Evolutionary conservation across 2,113 vertebrate species (phyloP).

Genomic region (Serilophus lunatus): DNA sequence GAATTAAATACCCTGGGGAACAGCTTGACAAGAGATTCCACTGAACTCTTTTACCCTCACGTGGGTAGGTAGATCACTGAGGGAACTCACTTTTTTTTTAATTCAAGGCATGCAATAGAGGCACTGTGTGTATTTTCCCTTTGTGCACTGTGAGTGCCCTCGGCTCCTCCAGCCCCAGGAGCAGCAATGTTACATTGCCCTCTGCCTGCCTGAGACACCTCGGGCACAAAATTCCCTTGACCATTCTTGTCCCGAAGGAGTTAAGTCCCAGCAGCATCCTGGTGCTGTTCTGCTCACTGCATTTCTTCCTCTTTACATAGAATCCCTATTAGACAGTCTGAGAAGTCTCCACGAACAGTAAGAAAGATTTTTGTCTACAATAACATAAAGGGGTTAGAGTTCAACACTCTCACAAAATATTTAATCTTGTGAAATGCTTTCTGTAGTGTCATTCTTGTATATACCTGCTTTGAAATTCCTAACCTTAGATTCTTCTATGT

Average conservation of each 20-base stretch:
- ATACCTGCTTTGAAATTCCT: slow-evolving; percentile 62
- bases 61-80: neutral
- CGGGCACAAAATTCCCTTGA: neutral
- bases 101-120: neutral
- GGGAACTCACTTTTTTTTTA: neutral
- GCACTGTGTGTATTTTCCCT: neutral
- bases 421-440: slow-evolving; percentile 59
- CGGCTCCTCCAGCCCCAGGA: no score
- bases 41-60: slow-evolving; percentile 17
- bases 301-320: slow-evolving; percentile 21
- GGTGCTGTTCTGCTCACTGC: neutral
- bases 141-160: no score
- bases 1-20: slow-evolving; percentile 45
- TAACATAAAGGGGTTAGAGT: slow-evolving; percentile 45
- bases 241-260: slow-evolving; percentile 25
- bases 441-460: slow-evolving; percentile 48
- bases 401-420: slow-evolving; percentile 46
- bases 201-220: neutral
- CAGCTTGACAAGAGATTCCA: slow-evolving; percentile 1
- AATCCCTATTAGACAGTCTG: slow-evolving; percentile 2
- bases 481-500: slow-evolving; percentile 45
- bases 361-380: slow-evolving; percentile 45
- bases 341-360: slow-evolving; percentile 20
- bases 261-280: slow-evolving; percentile 36
- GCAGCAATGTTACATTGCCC: slow-evolving; percentile 19